Evolutionary conservation across 2,888 invertebrate genomes (phyloP), one percentile per base, ranked within the genome.

Genomic region (Neuroscelio doddi): DNA sequence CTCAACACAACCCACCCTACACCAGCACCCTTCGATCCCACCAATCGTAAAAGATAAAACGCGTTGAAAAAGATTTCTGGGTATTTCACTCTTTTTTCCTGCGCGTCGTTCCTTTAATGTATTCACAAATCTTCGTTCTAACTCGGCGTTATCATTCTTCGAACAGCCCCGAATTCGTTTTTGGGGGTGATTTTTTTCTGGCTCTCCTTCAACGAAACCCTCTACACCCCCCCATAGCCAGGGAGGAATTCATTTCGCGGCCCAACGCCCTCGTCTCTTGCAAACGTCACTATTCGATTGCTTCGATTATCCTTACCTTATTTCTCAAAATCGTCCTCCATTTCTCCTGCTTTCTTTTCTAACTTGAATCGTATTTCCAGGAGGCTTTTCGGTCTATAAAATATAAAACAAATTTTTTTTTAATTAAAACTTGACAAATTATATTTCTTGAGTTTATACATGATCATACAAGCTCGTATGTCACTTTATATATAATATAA

Each of bases 101-200:
- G 64, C 70, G 57, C 68, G 50, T 52, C 70, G 59, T 75, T 73
- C 71, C 76, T 79, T 80, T 82, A 82, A 82, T 81, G 82, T 82
- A 82, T 82, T 81, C 82, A 82, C 82, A 82, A 82, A 82, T 82
- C 82, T 82, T 82, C 79, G 76, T 79, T 80, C 80, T 71, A 80
- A 78, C 78, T 72, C 77, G 71, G 70, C 78, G 78, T 81, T 81
- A 82, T 82, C 82, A 80, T 80, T 80, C 82, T 76, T 75, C 75
- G 64, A 59, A 69, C 80, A 80, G 77, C 71, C 78, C 63, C 70
- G 66, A 68, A 61, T 63, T 57, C 56, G 62, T 64, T 68, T 64
- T 57, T 61, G 70, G 55, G 64, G 62, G 45, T 52, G 63, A 58
- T 56, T 69, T 68, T 69, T 64, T 56, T 56, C 64, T 58, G 62